Evolutionary conservation across 2,113 vertebrate genomes (phyloP).

Genomic region (Nerophis lumbriciformis): DNA sequence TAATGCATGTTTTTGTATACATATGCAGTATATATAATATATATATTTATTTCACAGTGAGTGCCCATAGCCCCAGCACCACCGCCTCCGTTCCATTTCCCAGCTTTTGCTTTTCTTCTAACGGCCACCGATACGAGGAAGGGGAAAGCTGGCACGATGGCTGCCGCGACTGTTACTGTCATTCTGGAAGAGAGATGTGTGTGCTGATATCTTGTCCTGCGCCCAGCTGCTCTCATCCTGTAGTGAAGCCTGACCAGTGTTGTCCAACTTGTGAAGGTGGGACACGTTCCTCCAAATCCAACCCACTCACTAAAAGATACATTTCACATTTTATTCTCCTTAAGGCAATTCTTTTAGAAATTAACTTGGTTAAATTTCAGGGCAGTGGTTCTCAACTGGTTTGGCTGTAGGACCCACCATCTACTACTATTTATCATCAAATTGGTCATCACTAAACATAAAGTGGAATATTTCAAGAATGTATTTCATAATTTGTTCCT

Average conservation of each 20-base stretch:
- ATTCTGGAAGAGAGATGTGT: slow-evolving; percentile 75
- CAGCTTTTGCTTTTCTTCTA: slow-evolving; percentile 66
- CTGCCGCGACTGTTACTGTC: slow-evolving; percentile 77
- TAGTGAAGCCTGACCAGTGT: slow-evolving; percentile 70
- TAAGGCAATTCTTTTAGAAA: too few species aligned
- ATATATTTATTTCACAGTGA: slow-evolving; percentile 48
- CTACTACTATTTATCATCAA: too few species aligned
- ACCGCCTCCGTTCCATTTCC: slow-evolving; percentile 30
- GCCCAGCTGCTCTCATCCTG: slow-evolving; percentile 70
- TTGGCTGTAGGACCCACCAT: too few species aligned
- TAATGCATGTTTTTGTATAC: neutral
- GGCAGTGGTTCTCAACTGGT: too few species aligned
- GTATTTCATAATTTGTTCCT: too few species aligned
- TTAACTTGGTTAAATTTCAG: too few species aligned
- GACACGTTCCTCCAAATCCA: neutral
- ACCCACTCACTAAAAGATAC: too few species aligned
- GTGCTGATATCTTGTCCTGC: slow-evolving; percentile 75
- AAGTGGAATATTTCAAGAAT: too few species aligned
- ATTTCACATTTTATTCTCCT: too few species aligned
- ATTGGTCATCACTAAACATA: too few species aligned
- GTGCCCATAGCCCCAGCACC: slow-evolving; percentile 39
- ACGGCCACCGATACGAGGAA: slow-evolving; percentile 65
- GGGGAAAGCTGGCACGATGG: slow-evolving; percentile 76
- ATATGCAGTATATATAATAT: neutral
- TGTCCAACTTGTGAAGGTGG: slow-evolving; percentile 77